Evolutionary conservation across 2,113 vertebrate genomes (phyloP).

Genomic region (Camelus bactrianus): DNA sequence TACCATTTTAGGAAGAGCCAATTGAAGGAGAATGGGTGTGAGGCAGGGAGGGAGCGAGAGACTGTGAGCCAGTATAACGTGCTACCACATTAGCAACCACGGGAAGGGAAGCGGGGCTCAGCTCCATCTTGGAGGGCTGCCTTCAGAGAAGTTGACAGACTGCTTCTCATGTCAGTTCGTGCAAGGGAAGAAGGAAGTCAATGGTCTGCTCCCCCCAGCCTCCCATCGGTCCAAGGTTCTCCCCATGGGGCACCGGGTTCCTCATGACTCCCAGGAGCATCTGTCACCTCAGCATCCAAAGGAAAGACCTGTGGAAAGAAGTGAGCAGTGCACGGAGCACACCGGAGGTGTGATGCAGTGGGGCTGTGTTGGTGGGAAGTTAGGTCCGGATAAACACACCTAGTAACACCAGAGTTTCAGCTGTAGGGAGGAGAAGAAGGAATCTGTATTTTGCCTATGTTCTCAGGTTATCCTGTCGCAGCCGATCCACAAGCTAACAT

Average conservation of each 20-base stretch:
- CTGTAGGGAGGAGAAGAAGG: not conserved
- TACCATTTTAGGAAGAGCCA: not conserved
- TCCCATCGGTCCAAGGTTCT: not conserved
- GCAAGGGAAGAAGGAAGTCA: not conserved
- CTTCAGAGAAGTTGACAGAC: not conserved
- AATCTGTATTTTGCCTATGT: not conserved
- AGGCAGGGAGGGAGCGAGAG: not conserved
- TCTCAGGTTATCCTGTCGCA: not conserved
- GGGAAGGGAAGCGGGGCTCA: not conserved
- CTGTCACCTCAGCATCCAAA: not conserved
- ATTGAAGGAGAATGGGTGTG: not conserved
- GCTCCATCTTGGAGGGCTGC: not conserved
- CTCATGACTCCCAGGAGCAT: not conserved
- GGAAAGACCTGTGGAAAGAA: not conserved
- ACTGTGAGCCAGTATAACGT: not conserved
- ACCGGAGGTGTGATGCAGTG: fast-evolving
- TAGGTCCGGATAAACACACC: not conserved
- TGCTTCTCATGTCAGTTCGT: not conserved
- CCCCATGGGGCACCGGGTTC: fast-evolving
- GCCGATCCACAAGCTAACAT: not conserved
- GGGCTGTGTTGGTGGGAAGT: not conserved
- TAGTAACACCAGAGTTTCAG: not conserved
- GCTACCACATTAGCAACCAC: not conserved
- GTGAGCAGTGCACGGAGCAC: not conserved
- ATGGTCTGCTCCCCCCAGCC: not conserved